Evolutionary conservation across 1,140 invertebrate genomes (phyloP).

Genomic region (Drosophila pectinifera): DNA sequence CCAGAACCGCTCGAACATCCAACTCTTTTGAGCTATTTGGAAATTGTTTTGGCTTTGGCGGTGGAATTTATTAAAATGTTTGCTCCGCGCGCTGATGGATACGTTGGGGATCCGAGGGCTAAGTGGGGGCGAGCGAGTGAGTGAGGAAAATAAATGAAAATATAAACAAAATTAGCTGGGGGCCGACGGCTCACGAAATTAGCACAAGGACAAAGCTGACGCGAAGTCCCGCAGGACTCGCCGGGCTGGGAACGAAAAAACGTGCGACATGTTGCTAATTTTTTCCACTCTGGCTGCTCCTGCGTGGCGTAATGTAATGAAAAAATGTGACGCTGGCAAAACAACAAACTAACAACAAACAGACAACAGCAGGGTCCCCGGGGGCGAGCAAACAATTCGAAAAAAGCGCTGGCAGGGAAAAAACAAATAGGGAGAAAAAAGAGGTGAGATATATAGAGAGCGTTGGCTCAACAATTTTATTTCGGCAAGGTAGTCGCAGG

Average conservation of each 20-base stretch:
- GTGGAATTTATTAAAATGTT: conserved; percentile 74
- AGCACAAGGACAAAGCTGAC: conserved; percentile 63
- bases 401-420: conserved; percentile 30
- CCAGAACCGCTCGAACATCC: neutral
- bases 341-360: conserved; percentile 48
- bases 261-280: conserved; percentile 69
- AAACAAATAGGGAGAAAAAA: conserved; percentile 15
- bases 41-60: conserved; percentile 47
- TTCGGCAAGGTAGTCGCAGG: conserved; percentile 43
- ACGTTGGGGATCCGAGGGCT: conserved; percentile 7
- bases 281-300: conserved; percentile 39
- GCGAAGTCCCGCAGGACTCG: conserved; percentile 61
- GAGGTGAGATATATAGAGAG: conserved; percentile 31
- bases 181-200: conserved; percentile 52
- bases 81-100: conserved; percentile 59
- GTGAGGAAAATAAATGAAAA: conserved; percentile 63
- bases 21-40: conserved; percentile 64
- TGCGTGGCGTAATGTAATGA: conserved; percentile 61
- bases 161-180: conserved; percentile 73
- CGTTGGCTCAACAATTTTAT: conserved; percentile 66
- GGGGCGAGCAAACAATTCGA: conserved; percentile 61
- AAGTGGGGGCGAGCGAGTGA: neutral
- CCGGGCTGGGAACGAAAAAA: neutral
- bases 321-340: conserved; percentile 56
- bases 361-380: conserved; percentile 57